Evolutionary conservation across 2,797 vertebrate species (phyloP).

Genomic region (Glyptemys insculpta): DNA sequence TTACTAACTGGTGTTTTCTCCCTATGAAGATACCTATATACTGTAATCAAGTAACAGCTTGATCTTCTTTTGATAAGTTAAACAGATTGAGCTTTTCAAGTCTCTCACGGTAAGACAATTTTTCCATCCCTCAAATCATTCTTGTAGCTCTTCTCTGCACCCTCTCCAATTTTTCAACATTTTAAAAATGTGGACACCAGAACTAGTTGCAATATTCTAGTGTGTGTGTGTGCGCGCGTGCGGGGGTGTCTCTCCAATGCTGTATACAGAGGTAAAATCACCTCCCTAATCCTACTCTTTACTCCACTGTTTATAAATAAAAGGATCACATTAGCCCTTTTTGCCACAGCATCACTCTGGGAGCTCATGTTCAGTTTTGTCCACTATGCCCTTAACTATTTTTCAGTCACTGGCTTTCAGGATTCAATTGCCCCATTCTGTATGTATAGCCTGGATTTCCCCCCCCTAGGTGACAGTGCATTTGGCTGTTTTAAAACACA

Average conservation of each 20-base stretch:
- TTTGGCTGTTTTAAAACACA: background rate
- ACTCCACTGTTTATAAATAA: too few species aligned
- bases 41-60: background rate
- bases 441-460: background rate
- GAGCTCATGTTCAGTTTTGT: background rate
- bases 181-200: too few species aligned
- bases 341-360: too few species aligned
- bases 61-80: background rate
- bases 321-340: too few species aligned
- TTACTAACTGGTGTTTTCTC: background rate
- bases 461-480: background rate
- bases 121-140: too few species aligned
- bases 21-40: background rate
- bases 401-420: background rate
- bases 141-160: too few species aligned
- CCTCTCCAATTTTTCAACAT: too few species aligned
- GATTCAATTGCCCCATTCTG: background rate
- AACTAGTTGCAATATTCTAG: too few species aligned
- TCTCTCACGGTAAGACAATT: background rate
- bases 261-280: too few species aligned
- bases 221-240: accelerated
- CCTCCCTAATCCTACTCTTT: too few species aligned
- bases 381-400: background rate
- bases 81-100: background rate
- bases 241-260: too few species aligned